Percentiles rank a stretch among this genome's conserved stretches.
phyloP scores from a whole-genome alignment of 2,113 vertebrate species.

The Zingel zingel region DNA sequence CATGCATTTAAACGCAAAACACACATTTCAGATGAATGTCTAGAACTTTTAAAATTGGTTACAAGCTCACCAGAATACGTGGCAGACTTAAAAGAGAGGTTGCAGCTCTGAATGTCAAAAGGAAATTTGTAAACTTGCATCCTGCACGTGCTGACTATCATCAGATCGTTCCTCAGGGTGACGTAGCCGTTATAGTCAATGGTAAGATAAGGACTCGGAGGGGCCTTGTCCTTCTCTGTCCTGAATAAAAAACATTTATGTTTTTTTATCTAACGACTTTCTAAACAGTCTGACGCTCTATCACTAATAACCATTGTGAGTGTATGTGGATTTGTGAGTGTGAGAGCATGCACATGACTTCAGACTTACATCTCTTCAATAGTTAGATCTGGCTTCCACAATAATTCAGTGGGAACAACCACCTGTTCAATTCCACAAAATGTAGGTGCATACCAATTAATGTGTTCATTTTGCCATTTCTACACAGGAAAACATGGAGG shows the following conservation, averaged over 20 bases:
- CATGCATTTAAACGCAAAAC: neutral
- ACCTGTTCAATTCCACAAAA: conserved; percentile 38
- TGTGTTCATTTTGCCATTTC: conserved; percentile 50
- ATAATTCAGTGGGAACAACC: conserved; percentile 13
- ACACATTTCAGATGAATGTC: neutral
- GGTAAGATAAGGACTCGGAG: conserved; percentile 53
- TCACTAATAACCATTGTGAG: neutral
- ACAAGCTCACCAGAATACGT: conserved; percentile 55
- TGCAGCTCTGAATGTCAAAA: conserved; percentile 77
- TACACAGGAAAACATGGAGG: conserved; percentile 10
- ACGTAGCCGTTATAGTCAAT: neutral
- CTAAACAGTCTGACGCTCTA: neutral
- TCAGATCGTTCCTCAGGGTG: conserved; percentile 19
- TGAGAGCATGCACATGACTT: neutral
- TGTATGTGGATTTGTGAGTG: neutral
- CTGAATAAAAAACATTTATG: conserved; percentile 33
- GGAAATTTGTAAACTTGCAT: conserved; percentile 75
- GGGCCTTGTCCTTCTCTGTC: conserved; percentile 60
- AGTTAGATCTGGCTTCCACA: conserved; percentile 65
- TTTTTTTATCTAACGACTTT: neutral
- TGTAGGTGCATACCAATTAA: conserved; percentile 17
- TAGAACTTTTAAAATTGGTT: neutral
- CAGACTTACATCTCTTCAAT: conserved; percentile 65
- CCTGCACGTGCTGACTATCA: conserved; percentile 69
- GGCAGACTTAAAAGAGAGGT: conserved; percentile 64